Evolutionary conservation across 2,797 vertebrate genomes (phyloP).

Genomic region (Pantherophis vulpinus): DNA sequence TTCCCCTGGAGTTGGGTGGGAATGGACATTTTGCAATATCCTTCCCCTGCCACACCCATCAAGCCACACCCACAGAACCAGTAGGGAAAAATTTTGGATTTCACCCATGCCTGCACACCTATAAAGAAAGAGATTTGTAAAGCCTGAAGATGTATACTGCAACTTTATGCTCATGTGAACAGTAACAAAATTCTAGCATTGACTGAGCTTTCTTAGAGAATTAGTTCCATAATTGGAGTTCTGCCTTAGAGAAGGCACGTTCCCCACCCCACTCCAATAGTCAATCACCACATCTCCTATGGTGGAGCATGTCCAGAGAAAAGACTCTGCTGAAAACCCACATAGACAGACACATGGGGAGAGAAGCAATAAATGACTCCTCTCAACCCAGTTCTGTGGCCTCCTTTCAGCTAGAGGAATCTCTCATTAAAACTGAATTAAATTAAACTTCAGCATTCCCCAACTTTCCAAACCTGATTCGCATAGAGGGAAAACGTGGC

Average conservation of each 20-base stretch:
- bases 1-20: no score
- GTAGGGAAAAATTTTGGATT: no score
- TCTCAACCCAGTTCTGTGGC: not conserved
- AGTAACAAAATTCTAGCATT: not conserved
- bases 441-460: not conserved
- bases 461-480: slow-evolving; percentile 14
- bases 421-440: slow-evolving; percentile 4
- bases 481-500: not conserved
- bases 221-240: not conserved
- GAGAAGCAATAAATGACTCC: not conserved
- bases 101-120: not conserved
- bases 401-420: slow-evolving; percentile 3
- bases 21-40: no score
- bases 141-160: not conserved
- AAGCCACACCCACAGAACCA: no score
- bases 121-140: not conserved
- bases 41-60: no score
- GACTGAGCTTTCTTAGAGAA: not conserved
- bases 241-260: not conserved
- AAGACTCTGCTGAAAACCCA: not conserved
- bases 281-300: not conserved
- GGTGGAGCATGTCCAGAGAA: not conserved
- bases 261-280: not conserved
- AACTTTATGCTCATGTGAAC: not conserved
- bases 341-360: not conserved